Evolutionary conservation across 2,797 vertebrate genomes (phyloP), one percentile per base, ranked within the genome.

Genomic region (Taenioides sp.): DNA sequence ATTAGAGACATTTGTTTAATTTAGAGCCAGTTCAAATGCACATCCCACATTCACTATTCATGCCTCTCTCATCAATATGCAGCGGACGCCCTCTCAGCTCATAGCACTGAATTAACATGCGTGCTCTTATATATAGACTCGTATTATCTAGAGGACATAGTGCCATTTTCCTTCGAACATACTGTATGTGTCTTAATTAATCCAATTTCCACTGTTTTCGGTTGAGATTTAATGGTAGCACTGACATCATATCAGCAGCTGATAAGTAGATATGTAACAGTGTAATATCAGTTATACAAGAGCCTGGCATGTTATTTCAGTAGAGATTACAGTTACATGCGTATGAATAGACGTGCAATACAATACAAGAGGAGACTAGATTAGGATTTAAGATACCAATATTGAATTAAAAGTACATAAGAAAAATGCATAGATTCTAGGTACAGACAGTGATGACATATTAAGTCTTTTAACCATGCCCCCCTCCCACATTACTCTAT

Each of bases 51-150:
- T 17, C 72, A 52, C 50, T 67, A 61, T 68, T 72, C 59, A 75
- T 52, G 74, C 34, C 66, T 61, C 73, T 28, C 78, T 67, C 71
- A 65, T 79, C 79, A 79, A 69, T 58, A 73, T 75, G 74, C 65
- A 71, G 37, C 16, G 22, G 28, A 3, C 37, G 18, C 49, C 2
- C 1, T n/a, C 71, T 69, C 63, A 14, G 31, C 60, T 62, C 60
- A n/a, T 62, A n/a, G 20, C 77, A 73, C 37, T 64, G 25, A 76
- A 72, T 78, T 55, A 60, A 67, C 60, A 73, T 50, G 73, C 78
- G 5, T 60, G 71, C 70, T 68, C 18, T 73, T 47, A 69, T 63
- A 62, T 3, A 27, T 69, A 69, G 74, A 76, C 40, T 20, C 23
- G 20, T 34, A 28, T 57, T 54, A 57, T 40, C 31, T 18, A 57